phyloP scores from a whole-genome alignment of 2,113 vertebrate species.

The Gasterosteus nipponicus region DNA sequence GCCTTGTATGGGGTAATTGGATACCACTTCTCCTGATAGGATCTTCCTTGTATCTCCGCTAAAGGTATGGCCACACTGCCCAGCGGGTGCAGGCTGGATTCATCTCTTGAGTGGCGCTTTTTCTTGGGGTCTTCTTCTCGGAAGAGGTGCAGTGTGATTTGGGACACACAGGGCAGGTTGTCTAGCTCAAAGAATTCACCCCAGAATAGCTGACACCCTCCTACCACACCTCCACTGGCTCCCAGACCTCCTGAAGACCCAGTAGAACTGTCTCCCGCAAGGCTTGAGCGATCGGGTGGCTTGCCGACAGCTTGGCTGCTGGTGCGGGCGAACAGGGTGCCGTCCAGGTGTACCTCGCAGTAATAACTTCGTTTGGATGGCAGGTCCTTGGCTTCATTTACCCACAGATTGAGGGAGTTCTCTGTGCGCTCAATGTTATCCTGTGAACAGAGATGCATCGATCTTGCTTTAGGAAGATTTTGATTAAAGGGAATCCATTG shows the following conservation, averaged over 20 bases:
- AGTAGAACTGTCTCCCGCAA: constrained; percentile 65
- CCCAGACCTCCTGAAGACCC: constrained; percentile 53
- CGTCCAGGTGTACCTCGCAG: constrained; percentile 89
- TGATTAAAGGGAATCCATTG: not conserved
- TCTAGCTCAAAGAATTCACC: constrained; percentile 91
- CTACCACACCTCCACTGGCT: constrained; percentile 50
- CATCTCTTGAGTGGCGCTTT: constrained; percentile 80
- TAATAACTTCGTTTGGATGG: constrained; percentile 83
- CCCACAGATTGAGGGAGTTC: constrained; percentile 89
- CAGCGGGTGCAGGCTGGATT: constrained; percentile 68
- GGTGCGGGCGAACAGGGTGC: constrained; percentile 88
- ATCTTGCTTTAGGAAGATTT: not conserved
- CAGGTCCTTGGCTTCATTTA: constrained; percentile 91
- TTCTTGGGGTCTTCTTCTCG: constrained; percentile 84
- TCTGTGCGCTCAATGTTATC: constrained; percentile 89
- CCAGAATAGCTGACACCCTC: constrained; percentile 83
- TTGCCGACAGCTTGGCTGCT: constrained; percentile 79
- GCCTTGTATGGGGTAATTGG: constrained; percentile 77
- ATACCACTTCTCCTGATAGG: constrained; percentile 87
- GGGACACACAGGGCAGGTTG: constrained; percentile 84
- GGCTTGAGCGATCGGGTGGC: constrained; percentile 71
- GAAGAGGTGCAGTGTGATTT: constrained; percentile 86
- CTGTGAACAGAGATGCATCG: constrained; percentile 65
- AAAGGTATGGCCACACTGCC: constrained; percentile 84
- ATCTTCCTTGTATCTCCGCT: constrained; percentile 76